Percentiles rank a stretch among this genome's conserved stretches.
Conservation (phyloP, 2,113 vertebrate species). For the Sialia sialis region DNA sequence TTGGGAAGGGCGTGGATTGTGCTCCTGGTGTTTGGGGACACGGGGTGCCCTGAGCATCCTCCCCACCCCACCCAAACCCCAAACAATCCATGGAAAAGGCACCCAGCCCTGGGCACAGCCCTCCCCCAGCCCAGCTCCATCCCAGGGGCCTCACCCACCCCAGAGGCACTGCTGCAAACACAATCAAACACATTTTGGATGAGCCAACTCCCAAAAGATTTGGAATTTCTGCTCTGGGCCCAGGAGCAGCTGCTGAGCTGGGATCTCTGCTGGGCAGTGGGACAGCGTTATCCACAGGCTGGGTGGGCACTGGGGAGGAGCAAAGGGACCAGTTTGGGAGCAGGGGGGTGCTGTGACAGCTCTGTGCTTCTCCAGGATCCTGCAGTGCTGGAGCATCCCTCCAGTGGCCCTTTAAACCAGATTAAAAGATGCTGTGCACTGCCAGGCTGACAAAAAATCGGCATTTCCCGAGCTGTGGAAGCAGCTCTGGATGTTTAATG, state of each 20-base stretch:
- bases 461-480: constrained; percentile 21
- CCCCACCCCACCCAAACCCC: fast-evolving
- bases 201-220: background rate
- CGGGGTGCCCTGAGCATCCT: background rate
- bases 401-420: constrained; percentile 58
- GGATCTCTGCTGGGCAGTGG: background rate
- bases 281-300: fast-evolving
- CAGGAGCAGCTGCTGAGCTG: fast-evolving
- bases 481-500: constrained; percentile 46
- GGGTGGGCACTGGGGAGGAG: fast-evolving
- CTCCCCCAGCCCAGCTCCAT: background rate
- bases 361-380: background rate
- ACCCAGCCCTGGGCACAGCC: background rate
- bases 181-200: background rate
- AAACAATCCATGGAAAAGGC: fast-evolving
- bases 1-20: fast-evolving
- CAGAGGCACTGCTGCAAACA: background rate
- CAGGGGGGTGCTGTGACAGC: fast-evolving
- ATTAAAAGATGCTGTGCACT: constrained; percentile 49
- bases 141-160: background rate
- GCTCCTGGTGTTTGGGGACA: background rate
- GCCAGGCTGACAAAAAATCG: constrained; percentile 40
- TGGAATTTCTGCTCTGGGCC: fast-evolving
- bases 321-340: background rate
- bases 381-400: background rate